These are phyloP conservation scores for Lasaia peninsularis DNA, from an alignment of 1,140 invertebrate genomes.

Conservation along the genomic window DNA sequence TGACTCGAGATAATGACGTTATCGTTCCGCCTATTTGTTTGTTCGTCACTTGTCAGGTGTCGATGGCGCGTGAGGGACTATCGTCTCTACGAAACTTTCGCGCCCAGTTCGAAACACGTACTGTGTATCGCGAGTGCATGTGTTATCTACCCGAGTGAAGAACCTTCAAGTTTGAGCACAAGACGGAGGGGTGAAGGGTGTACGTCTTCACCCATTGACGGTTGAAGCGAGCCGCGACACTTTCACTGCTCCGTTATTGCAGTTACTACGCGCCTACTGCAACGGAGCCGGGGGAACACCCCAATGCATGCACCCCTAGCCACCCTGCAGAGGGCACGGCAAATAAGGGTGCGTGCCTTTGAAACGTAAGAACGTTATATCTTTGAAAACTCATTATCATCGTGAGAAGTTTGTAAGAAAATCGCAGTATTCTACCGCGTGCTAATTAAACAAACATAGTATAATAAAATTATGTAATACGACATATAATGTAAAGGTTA, in stretches of 20 bases:
- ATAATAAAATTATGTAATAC: not conserved
- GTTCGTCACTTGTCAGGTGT: conserved; percentile 34
- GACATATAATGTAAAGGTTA: conserved; percentile 12
- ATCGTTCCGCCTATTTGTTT: conserved; percentile 63
- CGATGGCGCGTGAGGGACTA: conserved; percentile 25
- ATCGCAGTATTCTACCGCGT: not conserved
- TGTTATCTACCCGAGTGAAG: conserved; percentile 47
- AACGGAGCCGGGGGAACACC: conserved; percentile 46
- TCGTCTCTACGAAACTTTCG: conserved; percentile 2
- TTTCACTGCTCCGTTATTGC: conserved; percentile 75
- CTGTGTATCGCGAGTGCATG: conserved; percentile 23
- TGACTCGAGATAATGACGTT: conserved; percentile 67
- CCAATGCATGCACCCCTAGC: conserved; percentile 66
- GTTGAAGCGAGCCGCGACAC: conserved; percentile 72
- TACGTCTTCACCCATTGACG: conserved; percentile 74
- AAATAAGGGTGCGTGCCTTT: conserved; percentile 54
- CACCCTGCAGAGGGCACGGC: conserved; percentile 48
- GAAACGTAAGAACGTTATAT: conserved; percentile 55
- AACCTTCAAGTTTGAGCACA: conserved; percentile 62
- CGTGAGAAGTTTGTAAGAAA: conserved; percentile 6
- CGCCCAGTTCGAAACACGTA: conserved; percentile 2
- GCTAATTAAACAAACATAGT: not conserved
- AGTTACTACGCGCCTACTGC: conserved; percentile 72
- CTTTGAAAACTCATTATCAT: conserved; percentile 30
- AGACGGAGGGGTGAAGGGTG: conserved; percentile 66